Evolutionary conservation across 2,797 vertebrate species (phyloP).

Genomic region (Sebastes trivittatus): DNA sequence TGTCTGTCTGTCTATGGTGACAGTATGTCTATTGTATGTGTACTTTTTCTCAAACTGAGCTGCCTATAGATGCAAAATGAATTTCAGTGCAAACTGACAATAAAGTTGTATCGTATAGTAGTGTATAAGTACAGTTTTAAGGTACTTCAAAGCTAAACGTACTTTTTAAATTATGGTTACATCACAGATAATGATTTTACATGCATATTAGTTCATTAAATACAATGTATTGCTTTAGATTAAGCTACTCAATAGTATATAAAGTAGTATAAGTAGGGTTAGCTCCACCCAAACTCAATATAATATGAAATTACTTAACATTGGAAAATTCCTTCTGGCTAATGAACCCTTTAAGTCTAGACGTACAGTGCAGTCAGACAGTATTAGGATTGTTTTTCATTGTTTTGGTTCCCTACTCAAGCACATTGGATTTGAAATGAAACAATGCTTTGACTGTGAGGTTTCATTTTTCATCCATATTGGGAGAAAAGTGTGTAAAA

Average conservation of each 20-base stretch:
- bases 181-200: neutral
- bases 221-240: neutral
- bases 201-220: neutral
- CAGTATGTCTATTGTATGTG: no score
- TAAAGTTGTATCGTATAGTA: no score
- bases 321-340: neutral
- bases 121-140: neutral
- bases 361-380: neutral
- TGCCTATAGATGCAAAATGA: no score
- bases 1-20: no score
- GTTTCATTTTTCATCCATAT: neutral
- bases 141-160: neutral
- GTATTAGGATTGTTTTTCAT: neutral
- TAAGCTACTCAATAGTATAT: neutral
- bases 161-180: neutral
- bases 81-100: no score
- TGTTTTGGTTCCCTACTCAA: neutral
- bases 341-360: neutral
- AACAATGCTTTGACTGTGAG: neutral
- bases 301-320: neutral
- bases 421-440: neutral
- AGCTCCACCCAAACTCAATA: neutral
- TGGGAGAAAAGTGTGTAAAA: no score
- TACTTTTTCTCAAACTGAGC: no score
- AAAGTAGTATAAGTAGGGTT: neutral